These are phyloP conservation scores for Nothocercus julius DNA, from an alignment of 2,113 vertebrate genomes.

Conservation along the genomic window DNA sequence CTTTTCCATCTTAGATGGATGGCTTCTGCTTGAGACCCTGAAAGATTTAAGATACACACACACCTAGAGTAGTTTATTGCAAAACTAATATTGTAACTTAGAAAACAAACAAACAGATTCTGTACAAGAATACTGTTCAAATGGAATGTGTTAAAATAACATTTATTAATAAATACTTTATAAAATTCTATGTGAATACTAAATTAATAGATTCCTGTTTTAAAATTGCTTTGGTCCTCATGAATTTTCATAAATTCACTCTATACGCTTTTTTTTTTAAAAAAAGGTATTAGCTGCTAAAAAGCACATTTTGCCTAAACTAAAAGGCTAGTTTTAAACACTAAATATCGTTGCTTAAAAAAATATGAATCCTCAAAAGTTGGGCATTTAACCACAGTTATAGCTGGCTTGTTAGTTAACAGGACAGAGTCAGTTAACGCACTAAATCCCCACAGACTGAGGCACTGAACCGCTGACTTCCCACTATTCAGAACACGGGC, in stretches of 20 bases:
- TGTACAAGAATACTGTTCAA: constrained; percentile 83
- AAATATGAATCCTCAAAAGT: constrained; percentile 72
- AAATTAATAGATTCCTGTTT: constrained; percentile 87
- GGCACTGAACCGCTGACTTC: constrained; percentile 60
- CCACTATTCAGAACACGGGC: constrained; percentile 46
- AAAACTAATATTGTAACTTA: constrained; percentile 74
- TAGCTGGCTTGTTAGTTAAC: constrained; percentile 73
- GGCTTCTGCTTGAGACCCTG: constrained; percentile 70
- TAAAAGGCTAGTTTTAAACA: constrained; percentile 72
- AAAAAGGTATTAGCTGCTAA: constrained; percentile 75
- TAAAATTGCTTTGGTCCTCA: constrained; percentile 85
- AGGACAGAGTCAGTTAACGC: constrained; percentile 66
- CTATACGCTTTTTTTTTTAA: constrained; percentile 71
- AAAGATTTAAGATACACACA: constrained; percentile 68
- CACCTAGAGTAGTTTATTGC: constrained; percentile 74
- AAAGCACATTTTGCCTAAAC: constrained; percentile 77
- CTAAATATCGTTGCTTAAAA: constrained; percentile 74
- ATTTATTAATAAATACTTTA: constrained; percentile 88
- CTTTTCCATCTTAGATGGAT: constrained; percentile 72
- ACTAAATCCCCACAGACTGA: constrained; percentile 48
- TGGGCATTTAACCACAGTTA: constrained; percentile 65
- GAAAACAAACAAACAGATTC: constrained; percentile 67
- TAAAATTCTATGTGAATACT: constrained; percentile 83
- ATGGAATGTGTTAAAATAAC: constrained; percentile 87
- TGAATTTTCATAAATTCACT: constrained; percentile 79